Conservation (phyloP, 2,797 vertebrate genomes). For the Sebastes elongatus region DNA sequence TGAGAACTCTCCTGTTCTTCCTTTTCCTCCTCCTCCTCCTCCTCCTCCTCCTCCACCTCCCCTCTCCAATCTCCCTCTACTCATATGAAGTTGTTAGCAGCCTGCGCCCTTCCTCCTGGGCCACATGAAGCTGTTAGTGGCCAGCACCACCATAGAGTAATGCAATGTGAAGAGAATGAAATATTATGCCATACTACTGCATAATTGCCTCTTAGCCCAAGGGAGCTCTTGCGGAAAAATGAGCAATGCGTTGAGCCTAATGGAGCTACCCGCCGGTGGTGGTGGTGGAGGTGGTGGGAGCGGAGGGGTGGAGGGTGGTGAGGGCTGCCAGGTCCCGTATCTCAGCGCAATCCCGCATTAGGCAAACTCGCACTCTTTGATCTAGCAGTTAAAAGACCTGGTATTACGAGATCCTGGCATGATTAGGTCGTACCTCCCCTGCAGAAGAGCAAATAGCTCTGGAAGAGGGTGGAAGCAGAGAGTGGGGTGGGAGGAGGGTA, state of each 20-base stretch:
- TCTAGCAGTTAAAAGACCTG: conserved; percentile 66
- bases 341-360: conserved; percentile 64
- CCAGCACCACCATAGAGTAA: conserved; percentile 60
- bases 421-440: conserved; percentile 40
- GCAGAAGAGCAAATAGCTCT: conserved; percentile 52
- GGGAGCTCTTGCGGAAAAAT: conserved; percentile 86
- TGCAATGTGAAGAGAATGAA: conserved; percentile 81
- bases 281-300: conserved; percentile 22
- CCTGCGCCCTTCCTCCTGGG: conserved; percentile 68
- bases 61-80: conserved; percentile 33
- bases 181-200: conserved; percentile 84
- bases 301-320: conserved; percentile 44
- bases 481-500: not conserved
- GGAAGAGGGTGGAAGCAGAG: conserved; percentile 13
- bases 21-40: not conserved
- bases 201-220: conserved; percentile 85
- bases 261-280: conserved; percentile 67
- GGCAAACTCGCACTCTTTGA: conserved; percentile 70
- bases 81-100: conserved; percentile 71
- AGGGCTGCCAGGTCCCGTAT: conserved; percentile 61
- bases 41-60: not conserved
- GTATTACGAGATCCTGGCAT: conserved; percentile 55
- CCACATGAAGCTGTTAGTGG: conserved; percentile 78
- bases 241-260: conserved; percentile 82
- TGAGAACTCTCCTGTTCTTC: conserved; percentile 49